Base-by-base conservation (phyloP, 2,797 vertebrate genomes). In the Eupleurogrammus muticus region DNA sequence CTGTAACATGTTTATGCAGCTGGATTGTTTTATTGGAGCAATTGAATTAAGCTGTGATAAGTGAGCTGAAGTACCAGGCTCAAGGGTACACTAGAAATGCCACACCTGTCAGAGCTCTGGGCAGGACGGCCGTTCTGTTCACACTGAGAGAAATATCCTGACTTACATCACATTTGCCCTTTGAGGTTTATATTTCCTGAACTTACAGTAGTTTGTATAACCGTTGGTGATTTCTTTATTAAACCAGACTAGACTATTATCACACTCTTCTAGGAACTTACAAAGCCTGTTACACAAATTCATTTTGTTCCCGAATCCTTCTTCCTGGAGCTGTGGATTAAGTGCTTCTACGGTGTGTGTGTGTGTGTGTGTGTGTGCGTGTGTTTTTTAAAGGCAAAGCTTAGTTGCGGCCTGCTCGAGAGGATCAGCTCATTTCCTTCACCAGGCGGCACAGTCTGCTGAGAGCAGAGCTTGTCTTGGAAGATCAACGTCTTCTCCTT, bases 1-100 rank as follows among this genome's bases (percentile, higher is more conserved):
- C 87, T 87, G 80, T 92, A 92, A 93, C 91, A 87, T 94, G 93
- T 94, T 95, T 92, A 93, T 93, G 92, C 94, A 95, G 94, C 94
- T 95, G 93, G 90, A 94, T 94, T 91, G 91, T 92, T 95, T 94
- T 94, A 94, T 94, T 93, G 89, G 83, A 80, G 80, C 91, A 92
- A 88, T 87, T 91, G 85, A 92, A 91, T 89, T 83, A 92, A 90
- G 88, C 87, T 80, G 86, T 88, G 91, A 93, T 93, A 91, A 91
- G 90, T 91, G 87, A 92, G 83, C 80, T 83, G 79, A 88, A 83
- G 87, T 78, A 78, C 87, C 79, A 73, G 51, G 85, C 90, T 89
- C 87, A 78, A 70, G 87, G 81, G 89, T 87, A 70, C 80, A 70
- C 67, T 80, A 82, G 83, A 87, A 88, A 86, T 69, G 82, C 70